Percentiles rank a stretch among this genome's conserved stretches.
Evolutionary conservation across 1,140 invertebrate genomes (phyloP).

Genomic region (Drosophila rufa): DNA sequence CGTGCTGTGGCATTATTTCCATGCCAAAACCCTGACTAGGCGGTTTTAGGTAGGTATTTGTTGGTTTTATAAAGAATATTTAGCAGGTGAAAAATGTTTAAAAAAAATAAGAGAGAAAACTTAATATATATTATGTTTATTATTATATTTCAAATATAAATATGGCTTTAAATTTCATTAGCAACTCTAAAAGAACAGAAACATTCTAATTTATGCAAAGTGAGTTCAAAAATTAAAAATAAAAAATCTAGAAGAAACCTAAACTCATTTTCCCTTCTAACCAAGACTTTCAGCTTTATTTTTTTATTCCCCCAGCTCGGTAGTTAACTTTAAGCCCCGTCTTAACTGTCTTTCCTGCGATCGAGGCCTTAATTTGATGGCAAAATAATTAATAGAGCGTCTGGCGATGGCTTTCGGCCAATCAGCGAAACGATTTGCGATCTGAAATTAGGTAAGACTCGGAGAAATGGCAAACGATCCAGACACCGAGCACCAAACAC

Average conservation of each 20-base stretch:
- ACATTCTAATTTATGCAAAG: background rate
- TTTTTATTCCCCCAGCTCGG: background rate
- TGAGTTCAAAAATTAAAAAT: background rate
- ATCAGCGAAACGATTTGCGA: slow-evolving; percentile 45
- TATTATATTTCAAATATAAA: no score
- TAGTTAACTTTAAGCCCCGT: background rate
- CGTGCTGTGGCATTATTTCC: slow-evolving; percentile 37
- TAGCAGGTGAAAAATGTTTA: background rate
- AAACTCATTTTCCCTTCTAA: background rate
- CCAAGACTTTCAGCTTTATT: background rate
- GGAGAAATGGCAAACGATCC: background rate
- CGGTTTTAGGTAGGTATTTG: slow-evolving; percentile 14
- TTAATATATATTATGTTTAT: background rate
- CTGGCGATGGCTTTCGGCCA: background rate
- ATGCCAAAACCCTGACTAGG: slow-evolving; percentile 22
- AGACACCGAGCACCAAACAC: background rate
- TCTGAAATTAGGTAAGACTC: slow-evolving; percentile 36
- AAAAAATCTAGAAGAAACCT: background rate
- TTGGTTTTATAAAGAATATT: background rate
- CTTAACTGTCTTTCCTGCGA: slow-evolving; percentile 1
- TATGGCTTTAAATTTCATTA: background rate
- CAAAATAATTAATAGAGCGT: slow-evolving; percentile 41
- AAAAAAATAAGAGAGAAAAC: background rate
- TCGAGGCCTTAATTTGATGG: slow-evolving; percentile 29
- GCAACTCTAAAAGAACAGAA: background rate